Conservation (phyloP, 1,140 invertebrate species). For the Chlorops oryzae region DNA sequence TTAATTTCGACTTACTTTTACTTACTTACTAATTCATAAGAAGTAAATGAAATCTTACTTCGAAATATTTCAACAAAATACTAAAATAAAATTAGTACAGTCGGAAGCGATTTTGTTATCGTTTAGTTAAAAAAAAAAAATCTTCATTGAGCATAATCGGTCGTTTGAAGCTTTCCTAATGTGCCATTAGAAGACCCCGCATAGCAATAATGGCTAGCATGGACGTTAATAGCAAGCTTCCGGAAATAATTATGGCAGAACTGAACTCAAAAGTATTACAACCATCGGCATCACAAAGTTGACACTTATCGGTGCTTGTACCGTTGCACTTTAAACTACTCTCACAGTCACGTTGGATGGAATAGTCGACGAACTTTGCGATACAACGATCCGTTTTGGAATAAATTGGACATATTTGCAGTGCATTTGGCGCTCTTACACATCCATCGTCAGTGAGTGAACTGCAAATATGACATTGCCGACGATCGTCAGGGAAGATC, state of each 20-base stretch:
- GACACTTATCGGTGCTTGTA: constrained; percentile 23
- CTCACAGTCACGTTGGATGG: constrained; percentile 27
- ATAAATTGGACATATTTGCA: constrained; percentile 34
- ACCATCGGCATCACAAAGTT: constrained; percentile 26
- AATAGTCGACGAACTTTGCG: constrained; percentile 5
- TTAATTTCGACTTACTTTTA: too few relatives aligned
- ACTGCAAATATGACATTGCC: constrained; percentile 35
- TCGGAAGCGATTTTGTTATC: too few relatives aligned
- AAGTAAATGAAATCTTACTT: too few relatives aligned
- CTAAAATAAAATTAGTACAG: too few relatives aligned
- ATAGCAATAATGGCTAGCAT: constrained; percentile 20
- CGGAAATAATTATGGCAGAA: constrained; percentile 16
- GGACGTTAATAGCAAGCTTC: constrained; percentile 26
- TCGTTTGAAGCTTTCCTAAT: too few relatives aligned
- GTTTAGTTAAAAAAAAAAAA: too few relatives aligned
- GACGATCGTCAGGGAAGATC: constrained; percentile 31
- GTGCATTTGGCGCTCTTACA: constrained; percentile 16
- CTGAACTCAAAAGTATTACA: constrained; percentile 32
- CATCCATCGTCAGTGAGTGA: constrained; percentile 22
- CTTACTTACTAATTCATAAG: too few relatives aligned
- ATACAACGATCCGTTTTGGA: constrained; percentile 26
- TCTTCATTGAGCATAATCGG: too few relatives aligned
- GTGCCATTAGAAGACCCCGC: too few relatives aligned
- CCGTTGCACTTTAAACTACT: constrained; percentile 23
- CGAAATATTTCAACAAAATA: too few relatives aligned